Percentiles rank a stretch among this genome's conserved stretches.
Conservation (phyloP, 2,888 invertebrate genomes). For the Limulus polyphemus region DNA sequence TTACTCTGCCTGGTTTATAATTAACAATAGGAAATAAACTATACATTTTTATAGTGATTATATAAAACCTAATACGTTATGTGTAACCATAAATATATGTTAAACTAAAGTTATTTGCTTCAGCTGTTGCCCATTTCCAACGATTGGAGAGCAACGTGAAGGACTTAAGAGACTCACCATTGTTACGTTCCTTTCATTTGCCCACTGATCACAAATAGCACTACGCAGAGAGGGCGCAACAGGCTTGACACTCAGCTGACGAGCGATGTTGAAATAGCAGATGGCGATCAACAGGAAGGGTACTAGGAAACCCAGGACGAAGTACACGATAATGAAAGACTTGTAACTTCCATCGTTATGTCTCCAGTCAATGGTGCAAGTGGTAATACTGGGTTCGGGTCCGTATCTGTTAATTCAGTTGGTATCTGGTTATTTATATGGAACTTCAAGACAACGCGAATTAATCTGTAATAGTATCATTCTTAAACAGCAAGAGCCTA, state of each 20-base stretch:
- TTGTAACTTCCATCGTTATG: constrained; percentile 29
- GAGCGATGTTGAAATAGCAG: constrained; percentile 14
- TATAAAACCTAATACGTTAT: no score
- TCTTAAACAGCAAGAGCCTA: no score
- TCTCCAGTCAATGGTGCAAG: constrained; percentile 33
- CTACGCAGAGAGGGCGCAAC: constrained; percentile 23
- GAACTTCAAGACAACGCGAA: no score
- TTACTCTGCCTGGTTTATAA: no score
- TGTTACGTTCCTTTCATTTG: constrained; percentile 24
- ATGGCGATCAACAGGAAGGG: constrained; percentile 23
- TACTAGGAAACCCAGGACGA: constrained; percentile 28
- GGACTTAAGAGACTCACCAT: constrained; percentile 12
- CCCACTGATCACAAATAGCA: constrained; percentile 22
- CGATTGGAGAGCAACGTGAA: neutral
- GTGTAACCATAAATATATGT: neutral
- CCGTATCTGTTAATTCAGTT: constrained; percentile 23
- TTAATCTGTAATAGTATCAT: no score
- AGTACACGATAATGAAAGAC: constrained; percentile 29
- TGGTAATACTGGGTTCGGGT: constrained; percentile 29
- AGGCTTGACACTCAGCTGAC: constrained; percentile 23
- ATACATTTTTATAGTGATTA: no score
- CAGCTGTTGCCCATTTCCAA: neutral
- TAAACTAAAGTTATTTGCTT: neutral
- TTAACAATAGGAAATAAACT: no score
- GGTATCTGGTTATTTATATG: no score